These are phyloP conservation scores for Sycophaga agraensis DNA, from an alignment of 1,140 invertebrate species.

Conservation along the genomic window DNA sequence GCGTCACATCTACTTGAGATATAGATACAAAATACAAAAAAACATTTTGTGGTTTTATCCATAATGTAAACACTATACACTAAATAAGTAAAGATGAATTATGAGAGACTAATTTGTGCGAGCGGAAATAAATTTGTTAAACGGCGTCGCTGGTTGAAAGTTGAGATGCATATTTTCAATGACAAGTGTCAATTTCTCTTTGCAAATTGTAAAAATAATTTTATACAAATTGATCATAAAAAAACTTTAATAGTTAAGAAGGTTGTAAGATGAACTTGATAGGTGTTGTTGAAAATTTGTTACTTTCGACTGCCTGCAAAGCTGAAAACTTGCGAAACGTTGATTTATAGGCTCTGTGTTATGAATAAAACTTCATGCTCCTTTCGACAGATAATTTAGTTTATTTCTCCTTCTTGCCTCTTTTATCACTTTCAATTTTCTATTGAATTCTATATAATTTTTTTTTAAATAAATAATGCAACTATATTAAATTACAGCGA, in stretches of 20 bases:
- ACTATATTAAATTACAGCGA: too few species aligned
- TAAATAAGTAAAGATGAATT: too few species aligned
- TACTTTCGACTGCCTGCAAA: neutral
- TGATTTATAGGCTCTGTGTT: conserved; percentile 29
- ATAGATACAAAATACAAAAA: neutral
- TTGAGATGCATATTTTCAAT: neutral
- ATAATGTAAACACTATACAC: conserved; percentile 21
- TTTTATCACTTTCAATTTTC: too few species aligned
- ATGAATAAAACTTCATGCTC: conserved; percentile 31
- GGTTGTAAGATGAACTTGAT: neutral
- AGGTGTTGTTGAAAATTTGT: neutral
- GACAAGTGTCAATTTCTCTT: neutral
- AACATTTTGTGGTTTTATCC: conserved; percentile 14
- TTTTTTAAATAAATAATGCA: too few species aligned
- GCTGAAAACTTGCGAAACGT: conserved; percentile 21
- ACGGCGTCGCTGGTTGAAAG: too few species aligned
- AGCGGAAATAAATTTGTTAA: neutral
- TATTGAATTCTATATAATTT: too few species aligned
- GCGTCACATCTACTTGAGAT: too few species aligned
- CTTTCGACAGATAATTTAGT: conserved; percentile 27
- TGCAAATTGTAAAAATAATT: conserved; percentile 26
- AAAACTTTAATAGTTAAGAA: conserved; percentile 21
- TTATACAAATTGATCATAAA: conserved; percentile 21
- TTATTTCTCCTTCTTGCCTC: too few species aligned
- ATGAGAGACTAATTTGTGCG: neutral